Percentiles rank a stretch among this genome's conserved stretches.
Conservation (phyloP, 2,113 vertebrate species). For the Daphoenositta chrysoptera region DNA sequence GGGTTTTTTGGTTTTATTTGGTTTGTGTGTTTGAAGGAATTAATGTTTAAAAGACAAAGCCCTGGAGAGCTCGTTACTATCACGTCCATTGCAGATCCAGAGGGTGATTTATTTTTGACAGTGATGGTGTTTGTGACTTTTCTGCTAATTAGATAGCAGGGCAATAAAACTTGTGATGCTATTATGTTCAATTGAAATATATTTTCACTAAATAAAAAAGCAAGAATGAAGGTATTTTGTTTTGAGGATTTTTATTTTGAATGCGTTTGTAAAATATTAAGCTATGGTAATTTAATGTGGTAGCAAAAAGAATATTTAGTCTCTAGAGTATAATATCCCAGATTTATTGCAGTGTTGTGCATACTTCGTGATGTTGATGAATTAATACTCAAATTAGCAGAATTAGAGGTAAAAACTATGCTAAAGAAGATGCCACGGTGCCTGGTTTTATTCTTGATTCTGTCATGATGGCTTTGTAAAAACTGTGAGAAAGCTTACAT, state of each 20-base stretch:
- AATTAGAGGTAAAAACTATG: background rate
- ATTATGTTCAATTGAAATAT: background rate
- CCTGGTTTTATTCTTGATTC: background rate
- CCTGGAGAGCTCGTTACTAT: background rate
- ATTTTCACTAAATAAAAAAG: background rate
- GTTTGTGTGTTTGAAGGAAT: background rate
- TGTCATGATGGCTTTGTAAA: background rate
- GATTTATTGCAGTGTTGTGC: background rate
- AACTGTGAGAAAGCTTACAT: background rate
- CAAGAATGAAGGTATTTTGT: background rate
- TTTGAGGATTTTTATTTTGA: background rate
- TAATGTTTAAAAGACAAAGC: background rate
- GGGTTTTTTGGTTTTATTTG: background rate
- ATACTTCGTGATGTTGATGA: background rate
- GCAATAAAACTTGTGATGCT: background rate
- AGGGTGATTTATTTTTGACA: background rate
- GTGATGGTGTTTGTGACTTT: background rate
- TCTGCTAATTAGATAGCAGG: background rate
- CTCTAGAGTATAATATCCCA: background rate
- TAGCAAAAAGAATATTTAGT: background rate
- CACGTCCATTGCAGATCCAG: background rate
- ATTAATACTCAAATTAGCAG: background rate
- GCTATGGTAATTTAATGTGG: background rate
- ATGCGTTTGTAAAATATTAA: background rate
- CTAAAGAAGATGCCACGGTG: background rate